Percentiles rank a stretch among this genome's conserved stretches.
phyloP scores from a whole-genome alignment of 2,888 invertebrate genomes.

The Philopedon plagiatum region DNA sequence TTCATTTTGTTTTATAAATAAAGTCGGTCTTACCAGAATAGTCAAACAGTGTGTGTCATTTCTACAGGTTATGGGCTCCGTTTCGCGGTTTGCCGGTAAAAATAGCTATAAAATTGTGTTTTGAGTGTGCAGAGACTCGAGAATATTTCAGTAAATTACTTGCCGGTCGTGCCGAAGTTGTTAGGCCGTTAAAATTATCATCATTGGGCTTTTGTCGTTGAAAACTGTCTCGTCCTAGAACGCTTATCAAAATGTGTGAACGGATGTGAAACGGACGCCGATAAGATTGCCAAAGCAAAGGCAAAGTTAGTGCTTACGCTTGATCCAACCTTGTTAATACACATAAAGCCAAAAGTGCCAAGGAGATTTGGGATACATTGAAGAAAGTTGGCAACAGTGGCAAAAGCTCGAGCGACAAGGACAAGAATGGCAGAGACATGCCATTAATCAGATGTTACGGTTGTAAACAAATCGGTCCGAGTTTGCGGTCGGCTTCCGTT shows the following conservation, averaged over 20 bases:
- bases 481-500: too few species aligned
- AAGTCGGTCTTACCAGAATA: too few species aligned
- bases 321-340: slow-evolving; percentile 54
- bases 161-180: background rate
- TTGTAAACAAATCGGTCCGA: too few species aligned
- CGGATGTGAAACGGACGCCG: background rate
- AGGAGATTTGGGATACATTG: slow-evolving; percentile 54
- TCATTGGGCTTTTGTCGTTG: background rate
- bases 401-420: too few species aligned
- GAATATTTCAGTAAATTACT: background rate
- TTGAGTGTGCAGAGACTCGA: too few species aligned
- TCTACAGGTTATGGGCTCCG: background rate
- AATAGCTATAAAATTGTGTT: background rate
- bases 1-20: too few species aligned
- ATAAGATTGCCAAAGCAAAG: background rate
- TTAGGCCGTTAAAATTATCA: background rate
- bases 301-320: slow-evolving; percentile 12
- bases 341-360: slow-evolving; percentile 52
- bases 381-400: too few species aligned
- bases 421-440: too few species aligned
- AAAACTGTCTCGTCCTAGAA: background rate
- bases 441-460: too few species aligned
- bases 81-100: background rate
- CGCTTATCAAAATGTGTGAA: background rate
- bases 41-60: too few species aligned